Evolutionary conservation across 2,797 vertebrate genomes (phyloP).

Genomic region (Cyprinella venusta): DNA sequence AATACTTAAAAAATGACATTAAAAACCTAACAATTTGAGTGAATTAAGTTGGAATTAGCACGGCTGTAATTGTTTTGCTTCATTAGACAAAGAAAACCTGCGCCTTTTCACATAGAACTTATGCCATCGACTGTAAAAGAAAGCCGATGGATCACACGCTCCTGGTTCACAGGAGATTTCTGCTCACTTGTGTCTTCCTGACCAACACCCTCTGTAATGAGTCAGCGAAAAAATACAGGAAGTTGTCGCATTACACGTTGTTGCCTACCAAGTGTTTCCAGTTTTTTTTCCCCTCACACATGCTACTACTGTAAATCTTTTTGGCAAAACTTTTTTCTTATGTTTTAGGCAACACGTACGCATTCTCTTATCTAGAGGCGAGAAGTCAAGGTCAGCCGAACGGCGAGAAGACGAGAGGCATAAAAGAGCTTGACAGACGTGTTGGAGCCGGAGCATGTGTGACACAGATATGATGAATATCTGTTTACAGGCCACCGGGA

Average conservation of each 20-base stretch:
- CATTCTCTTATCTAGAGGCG: constrained; percentile 42
- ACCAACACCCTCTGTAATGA: constrained; percentile 46
- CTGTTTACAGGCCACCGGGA: constrained; percentile 56
- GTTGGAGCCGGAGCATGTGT: constrained; percentile 53
- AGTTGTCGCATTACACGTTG: constrained; percentile 44
- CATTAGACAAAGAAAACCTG: not conserved
- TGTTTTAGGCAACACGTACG: too few relatives aligned
- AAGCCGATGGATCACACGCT: constrained; percentile 7
- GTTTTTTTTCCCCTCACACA: not conserved
- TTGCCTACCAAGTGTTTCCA: constrained; percentile 25
- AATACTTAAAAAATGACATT: too few relatives aligned
- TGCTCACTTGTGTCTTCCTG: constrained; percentile 7
- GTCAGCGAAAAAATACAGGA: constrained; percentile 62
- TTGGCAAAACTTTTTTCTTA: not conserved
- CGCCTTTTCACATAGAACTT: not conserved
- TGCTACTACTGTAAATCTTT: not conserved
- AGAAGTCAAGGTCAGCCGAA: constrained; percentile 24
- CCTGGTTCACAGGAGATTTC: not conserved
- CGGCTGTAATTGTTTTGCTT: not conserved
- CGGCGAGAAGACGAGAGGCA: constrained; percentile 16
- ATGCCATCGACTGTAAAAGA: not conserved
- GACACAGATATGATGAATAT: constrained; percentile 60
- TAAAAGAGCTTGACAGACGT: constrained; percentile 52
- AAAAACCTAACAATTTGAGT: not conserved
- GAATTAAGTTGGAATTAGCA: not conserved